These are phyloP conservation scores for Gephyroberyx darwinii DNA, from an alignment of 2,797 vertebrate genomes.

Conservation along the genomic window DNA sequence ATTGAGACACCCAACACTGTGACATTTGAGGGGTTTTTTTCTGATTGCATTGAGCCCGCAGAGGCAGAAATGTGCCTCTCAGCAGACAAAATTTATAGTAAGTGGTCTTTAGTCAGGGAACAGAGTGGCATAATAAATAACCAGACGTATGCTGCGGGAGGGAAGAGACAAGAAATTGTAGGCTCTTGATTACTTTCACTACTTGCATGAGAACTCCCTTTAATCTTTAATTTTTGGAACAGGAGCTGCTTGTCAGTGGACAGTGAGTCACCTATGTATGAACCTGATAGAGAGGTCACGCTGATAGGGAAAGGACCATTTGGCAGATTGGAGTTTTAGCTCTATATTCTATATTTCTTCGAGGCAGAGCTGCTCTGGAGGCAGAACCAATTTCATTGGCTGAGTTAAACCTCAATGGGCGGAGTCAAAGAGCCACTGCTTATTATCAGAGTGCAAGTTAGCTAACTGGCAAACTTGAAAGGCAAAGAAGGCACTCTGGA, in stretches of 20 bases:
- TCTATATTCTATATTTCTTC: too few species aligned
- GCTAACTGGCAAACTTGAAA: too few species aligned
- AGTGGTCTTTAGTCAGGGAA: background rate
- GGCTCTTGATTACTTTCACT: background rate
- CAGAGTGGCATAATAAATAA: background rate
- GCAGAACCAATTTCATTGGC: too few species aligned
- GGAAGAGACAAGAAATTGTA: background rate
- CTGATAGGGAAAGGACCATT: background rate
- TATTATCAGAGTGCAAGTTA: too few species aligned
- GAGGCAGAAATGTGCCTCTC: background rate
- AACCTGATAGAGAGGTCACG: background rate
- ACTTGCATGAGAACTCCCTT: background rate
- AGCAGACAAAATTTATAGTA: background rate
- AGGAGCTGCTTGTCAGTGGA: background rate
- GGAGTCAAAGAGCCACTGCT: too few species aligned
- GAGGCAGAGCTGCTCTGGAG: too few species aligned
- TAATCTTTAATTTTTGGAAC: background rate
- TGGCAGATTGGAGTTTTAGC: background rate
- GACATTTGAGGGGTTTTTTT: background rate
- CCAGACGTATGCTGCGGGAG: background rate
- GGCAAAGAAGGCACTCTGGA: too few species aligned
- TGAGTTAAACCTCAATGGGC: too few species aligned
- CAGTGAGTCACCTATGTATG: background rate
- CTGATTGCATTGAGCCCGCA: background rate
- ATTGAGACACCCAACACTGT: too few species aligned